A percentile compares a stretch with the other conserved stretches of the same genome.
phyloP scores from a whole-genome alignment of 2,888 invertebrate genomes.

The Dromius quadrimaculatus region DNA sequence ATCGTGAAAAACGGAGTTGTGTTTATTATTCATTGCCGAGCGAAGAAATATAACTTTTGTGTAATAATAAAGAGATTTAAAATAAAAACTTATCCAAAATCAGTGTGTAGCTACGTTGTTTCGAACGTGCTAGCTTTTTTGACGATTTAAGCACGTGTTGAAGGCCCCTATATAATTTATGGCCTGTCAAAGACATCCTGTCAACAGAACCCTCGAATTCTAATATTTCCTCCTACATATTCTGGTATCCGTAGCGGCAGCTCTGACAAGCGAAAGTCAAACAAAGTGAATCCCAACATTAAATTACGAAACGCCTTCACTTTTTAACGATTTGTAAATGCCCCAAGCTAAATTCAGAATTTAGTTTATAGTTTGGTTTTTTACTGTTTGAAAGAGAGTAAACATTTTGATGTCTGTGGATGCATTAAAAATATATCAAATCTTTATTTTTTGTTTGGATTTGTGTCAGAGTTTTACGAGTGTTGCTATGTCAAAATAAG shows the following conservation, averaged over 20 bases:
- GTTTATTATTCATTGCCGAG: too few species aligned
- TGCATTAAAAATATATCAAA: conserved; percentile 32
- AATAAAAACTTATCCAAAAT: conserved; percentile 16
- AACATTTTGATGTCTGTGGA: conserved; percentile 31
- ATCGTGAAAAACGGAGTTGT: too few species aligned
- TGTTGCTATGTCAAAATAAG: conserved; percentile 20
- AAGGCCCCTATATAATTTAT: conserved; percentile 36
- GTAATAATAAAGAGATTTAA: conserved; percentile 21
- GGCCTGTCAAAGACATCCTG: conserved; percentile 37
- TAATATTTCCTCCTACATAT: conserved; percentile 44
- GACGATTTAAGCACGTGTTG: not conserved
- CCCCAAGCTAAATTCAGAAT: conserved; percentile 24
- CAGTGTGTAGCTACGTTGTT: conserved; percentile 15
- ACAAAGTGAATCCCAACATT: conserved; percentile 41
- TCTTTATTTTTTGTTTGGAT: conserved; percentile 31
- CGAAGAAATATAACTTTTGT: too few species aligned
- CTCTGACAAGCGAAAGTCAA: conserved; percentile 43
- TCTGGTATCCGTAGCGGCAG: conserved; percentile 30
- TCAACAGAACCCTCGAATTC: conserved; percentile 29
- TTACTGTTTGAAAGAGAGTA: conserved; percentile 22
- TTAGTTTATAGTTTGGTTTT: conserved; percentile 34
- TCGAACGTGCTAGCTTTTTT: conserved; percentile 9
- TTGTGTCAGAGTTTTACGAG: conserved; percentile 32
- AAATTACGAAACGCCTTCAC: conserved; percentile 35
- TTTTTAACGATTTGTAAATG: conserved; percentile 27